These are phyloP conservation scores for Parasteatoda tepidariorum DNA, from an alignment of 1,140 invertebrate genomes.

Conservation along the genomic window DNA sequence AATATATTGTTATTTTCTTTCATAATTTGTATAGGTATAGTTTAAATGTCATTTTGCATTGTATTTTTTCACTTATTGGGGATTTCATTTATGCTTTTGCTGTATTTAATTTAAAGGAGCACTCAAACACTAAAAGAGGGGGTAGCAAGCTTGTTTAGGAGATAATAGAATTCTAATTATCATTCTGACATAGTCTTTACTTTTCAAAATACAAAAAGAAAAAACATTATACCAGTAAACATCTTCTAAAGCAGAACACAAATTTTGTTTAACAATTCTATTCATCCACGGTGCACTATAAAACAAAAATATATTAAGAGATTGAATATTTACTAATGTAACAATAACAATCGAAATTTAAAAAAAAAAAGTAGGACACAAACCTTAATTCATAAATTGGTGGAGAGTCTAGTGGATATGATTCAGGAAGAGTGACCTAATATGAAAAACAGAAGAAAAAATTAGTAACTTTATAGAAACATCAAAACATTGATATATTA, in stretches of 20 bases:
- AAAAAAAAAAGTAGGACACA: neutral
- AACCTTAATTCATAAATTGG: slow-evolving; percentile 71
- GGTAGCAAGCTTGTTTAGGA: no score
- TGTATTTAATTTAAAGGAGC: no score
- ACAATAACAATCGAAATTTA: neutral
- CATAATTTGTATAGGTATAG: no score
- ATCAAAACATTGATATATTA: no score
- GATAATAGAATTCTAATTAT: no score
- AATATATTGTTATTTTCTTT: no score
- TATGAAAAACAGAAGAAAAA: slow-evolving; percentile 66
- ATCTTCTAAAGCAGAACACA: slow-evolving; percentile 74
- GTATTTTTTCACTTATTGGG: no score
- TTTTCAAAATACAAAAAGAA: slow-evolving; percentile 1
- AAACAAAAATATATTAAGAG: slow-evolving; percentile 70
- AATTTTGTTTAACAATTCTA: slow-evolving; percentile 72
- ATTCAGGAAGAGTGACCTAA: slow-evolving; percentile 73
- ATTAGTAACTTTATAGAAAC: no score
- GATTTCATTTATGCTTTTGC: no score
- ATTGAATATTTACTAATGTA: neutral
- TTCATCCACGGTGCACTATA: slow-evolving; percentile 79
- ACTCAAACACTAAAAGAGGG: no score
- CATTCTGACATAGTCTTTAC: no score
- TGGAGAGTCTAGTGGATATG: slow-evolving; percentile 76
- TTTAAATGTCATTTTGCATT: no score
- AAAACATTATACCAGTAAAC: slow-evolving; percentile 76